Percentiles rank a stretch among this genome's conserved stretches.
phyloP scores from a whole-genome alignment of 2,113 vertebrate genomes.

The Zosterops hypoxanthus region DNA sequence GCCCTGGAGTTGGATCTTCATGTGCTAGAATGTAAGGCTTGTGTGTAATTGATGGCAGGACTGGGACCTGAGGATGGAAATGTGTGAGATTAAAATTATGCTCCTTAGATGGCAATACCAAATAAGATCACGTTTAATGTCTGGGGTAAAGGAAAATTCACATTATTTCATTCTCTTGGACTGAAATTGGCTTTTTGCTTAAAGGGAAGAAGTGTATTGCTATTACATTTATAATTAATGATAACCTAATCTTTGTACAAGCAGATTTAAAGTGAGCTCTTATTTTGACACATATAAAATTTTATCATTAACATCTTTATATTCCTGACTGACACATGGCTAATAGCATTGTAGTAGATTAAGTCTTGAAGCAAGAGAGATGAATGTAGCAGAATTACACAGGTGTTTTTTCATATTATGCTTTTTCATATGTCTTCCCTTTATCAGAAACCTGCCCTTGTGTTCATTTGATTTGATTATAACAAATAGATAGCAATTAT shows the following conservation, averaged over 20 bases:
- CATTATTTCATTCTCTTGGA: slow-evolving; percentile 17
- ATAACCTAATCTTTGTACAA: slow-evolving; percentile 53
- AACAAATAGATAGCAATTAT: slow-evolving; percentile 27
- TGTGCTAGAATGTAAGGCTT: not conserved
- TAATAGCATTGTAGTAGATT: slow-evolving; percentile 55
- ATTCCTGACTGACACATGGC: slow-evolving; percentile 47
- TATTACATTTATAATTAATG: slow-evolving; percentile 62
- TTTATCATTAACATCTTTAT: slow-evolving; percentile 60
- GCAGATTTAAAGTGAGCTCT: slow-evolving; percentile 51
- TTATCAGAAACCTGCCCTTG: slow-evolving; percentile 23
- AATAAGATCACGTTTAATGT: slow-evolving; percentile 11
- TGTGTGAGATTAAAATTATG: not conserved
- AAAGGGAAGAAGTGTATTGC: slow-evolving; percentile 20
- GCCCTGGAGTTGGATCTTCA: not conserved
- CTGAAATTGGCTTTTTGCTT: slow-evolving; percentile 35
- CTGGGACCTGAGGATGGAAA: not conserved
- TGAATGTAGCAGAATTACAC: slow-evolving; percentile 29
- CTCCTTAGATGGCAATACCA: not conserved
- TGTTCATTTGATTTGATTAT: slow-evolving; percentile 34
- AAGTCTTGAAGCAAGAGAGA: slow-evolving; percentile 33
- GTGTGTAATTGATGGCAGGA: not conserved
- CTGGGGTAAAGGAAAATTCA: not conserved
- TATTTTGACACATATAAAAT: slow-evolving; percentile 55
- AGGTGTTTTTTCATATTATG: slow-evolving; percentile 44
- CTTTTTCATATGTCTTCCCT: slow-evolving; percentile 19